Base-by-base conservation (phyloP, 1,140 invertebrate genomes). In the Euwallacea fornicatus region DNA sequence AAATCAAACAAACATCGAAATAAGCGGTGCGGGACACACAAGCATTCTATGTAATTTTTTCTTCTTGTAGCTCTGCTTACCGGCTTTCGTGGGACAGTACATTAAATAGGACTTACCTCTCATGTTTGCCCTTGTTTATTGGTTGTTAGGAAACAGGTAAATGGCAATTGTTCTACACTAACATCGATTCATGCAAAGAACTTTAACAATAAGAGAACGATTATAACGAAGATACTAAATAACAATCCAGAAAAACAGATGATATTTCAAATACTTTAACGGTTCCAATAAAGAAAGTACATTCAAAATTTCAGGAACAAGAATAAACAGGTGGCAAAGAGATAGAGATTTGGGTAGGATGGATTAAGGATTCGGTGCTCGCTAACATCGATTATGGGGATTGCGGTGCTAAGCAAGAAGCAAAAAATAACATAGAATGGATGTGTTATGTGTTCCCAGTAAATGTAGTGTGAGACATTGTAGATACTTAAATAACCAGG, bases 1-100 rank as follows among this genome's bases (percentile, higher is more conserved):
- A 81, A 82, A 78, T 80, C 81, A 78, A 69, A 66, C 81, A 76
- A 76, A 78, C 76, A 78, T 74, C 66, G 76, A 80, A 73, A 33
- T 33, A 80, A 78, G 75, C 74, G 73, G 76, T 78, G 78, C 74
- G 73, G 76, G 73, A 76, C 71, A 77, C 73, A 78, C 75, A 78
- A 79, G 78, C 78, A 79, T 79, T 79, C 78, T 79, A 78, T 79
- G 78, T 75, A 72, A 69, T 56, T 15, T 50, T 50, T 50, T 50
- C 46, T 50, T 50, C 46, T 50, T 50, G 46, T 50, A 50, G 13
- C 13, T 58, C 21, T 58, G 68, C 67, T 13, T n/a, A 33, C 21
- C 21, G 21, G 21, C 21, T 33, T 33, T 33, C 21, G 21, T 33
- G 21, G 21, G 21, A 33, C 21, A 33, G 21, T 33, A 33, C 21